phyloP scores from a whole-genome alignment of 2,888 invertebrate species.

The Tuta absoluta region DNA sequence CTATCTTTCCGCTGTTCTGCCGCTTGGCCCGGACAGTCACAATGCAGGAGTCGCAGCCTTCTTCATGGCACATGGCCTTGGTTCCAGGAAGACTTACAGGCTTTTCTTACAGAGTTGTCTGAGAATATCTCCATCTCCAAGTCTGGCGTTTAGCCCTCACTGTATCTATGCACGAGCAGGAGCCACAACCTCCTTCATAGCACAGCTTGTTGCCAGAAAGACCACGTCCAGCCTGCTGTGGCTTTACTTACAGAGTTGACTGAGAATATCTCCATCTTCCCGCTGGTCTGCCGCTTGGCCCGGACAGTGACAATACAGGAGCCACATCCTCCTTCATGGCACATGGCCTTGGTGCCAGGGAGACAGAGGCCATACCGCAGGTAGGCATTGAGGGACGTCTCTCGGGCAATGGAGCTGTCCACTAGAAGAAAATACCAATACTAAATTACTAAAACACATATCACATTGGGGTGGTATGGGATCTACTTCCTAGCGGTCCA shows the following conservation, averaged over 20 bases:
- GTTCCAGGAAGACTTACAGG: slow-evolving; percentile 85
- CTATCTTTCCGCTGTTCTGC: slow-evolving; percentile 47
- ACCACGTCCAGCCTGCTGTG: too few species aligned
- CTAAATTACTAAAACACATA: too few species aligned
- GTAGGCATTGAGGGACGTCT: slow-evolving; percentile 83
- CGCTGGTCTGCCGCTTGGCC: slow-evolving; percentile 53
- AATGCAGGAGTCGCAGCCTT: slow-evolving; percentile 68
- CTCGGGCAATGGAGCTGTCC: slow-evolving; percentile 58
- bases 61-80: slow-evolving; percentile 78
- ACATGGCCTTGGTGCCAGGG: slow-evolving; percentile 84
- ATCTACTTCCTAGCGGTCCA: too few species aligned
- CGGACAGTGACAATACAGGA: slow-evolving; percentile 66
- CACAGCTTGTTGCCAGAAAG: slow-evolving; percentile 85
- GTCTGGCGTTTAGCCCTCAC: slow-evolving; percentile 59
- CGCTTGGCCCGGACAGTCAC: slow-evolving; percentile 63
- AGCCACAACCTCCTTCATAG: slow-evolving; percentile 67
- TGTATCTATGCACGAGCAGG: slow-evolving; percentile 65
- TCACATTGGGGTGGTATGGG: not conserved
- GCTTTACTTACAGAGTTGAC: slow-evolving; percentile 66
- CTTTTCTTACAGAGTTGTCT: slow-evolving; percentile 65
- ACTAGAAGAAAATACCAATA: slow-evolving; percentile 43
- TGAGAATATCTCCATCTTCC: slow-evolving; percentile 57
- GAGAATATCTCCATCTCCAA: slow-evolving; percentile 59
- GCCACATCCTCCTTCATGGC: slow-evolving; percentile 69
- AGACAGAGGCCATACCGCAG: slow-evolving; percentile 81